A percentile compares a stretch with the other conserved stretches of the same genome.
Conservation (phyloP, 2,113 vertebrate species). For the Oncorhynchus clarkii region DNA sequence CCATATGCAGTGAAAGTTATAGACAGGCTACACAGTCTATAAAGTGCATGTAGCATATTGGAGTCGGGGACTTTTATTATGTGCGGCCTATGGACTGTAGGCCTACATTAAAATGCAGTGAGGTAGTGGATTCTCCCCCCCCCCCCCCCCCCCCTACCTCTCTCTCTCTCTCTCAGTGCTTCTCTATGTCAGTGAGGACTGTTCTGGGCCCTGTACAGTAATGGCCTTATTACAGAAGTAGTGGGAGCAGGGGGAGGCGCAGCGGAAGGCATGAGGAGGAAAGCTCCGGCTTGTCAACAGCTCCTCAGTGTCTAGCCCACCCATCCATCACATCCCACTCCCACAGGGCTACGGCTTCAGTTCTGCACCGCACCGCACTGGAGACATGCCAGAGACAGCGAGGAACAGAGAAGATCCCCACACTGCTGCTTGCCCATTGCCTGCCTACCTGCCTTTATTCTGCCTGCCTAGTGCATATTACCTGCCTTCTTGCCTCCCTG, state of each 20-base stretch:
- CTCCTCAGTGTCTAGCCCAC: conserved; percentile 29
- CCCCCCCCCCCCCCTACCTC: neutral
- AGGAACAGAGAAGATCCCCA: neutral
- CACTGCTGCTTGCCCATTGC: conserved; percentile 15
- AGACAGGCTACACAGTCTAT: conserved; percentile 32
- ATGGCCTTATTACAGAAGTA: conserved; percentile 30
- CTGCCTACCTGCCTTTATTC: conserved; percentile 8
- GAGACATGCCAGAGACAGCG: conserved; percentile 24
- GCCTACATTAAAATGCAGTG: conserved; percentile 25
- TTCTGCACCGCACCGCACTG: conserved; percentile 4
- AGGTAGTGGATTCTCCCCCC: conserved; percentile 5
- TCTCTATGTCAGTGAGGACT: conserved; percentile 1
- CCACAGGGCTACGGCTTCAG: conserved; percentile 40
- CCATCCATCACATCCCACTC: conserved; percentile 31
- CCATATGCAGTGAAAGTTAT: conserved; percentile 41
- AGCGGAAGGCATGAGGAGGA: neutral
- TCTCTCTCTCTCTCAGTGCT: neutral
- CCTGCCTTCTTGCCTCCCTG: neutral
- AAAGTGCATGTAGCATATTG: conserved; percentile 23
- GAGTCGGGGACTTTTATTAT: neutral
- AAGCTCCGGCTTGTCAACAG: conserved; percentile 49
- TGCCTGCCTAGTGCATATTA: no score
- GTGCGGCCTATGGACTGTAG: conserved; percentile 15
- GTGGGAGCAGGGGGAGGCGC: conserved; percentile 7
- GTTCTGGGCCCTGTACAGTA: conserved; percentile 1